Percentiles rank a stretch among this genome's conserved stretches.
These are phyloP conservation scores for cat (Felis catus) DNA, from an alignment of 2,113 vertebrate species.

Conservation along the genomic window F.catus_Fca126_mat1.0 CM031428.1:26955001-26955500, in stretches of 20 bases:
- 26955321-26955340: conserved; percentile 8
- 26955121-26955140: background rate
- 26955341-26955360: background rate
- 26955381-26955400: background rate
- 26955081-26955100: background rate
- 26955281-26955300: background rate
- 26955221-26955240: background rate
- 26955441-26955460: background rate
- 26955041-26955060: background rate
- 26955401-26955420: background rate
- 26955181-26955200: background rate
- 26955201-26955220: background rate
- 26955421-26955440: background rate
- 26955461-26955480: background rate
- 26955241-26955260: background rate
- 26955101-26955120: background rate
- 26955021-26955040: background rate
- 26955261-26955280: background rate
- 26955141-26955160: background rate
- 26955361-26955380: background rate
- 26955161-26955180: background rate
- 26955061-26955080: background rate
- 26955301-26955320: background rate
- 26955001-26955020: background rate
- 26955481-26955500: background rate